Evolutionary conservation across 2,888 invertebrate genomes (phyloP).

Genomic region (Drosophila mercatorum): DNA sequence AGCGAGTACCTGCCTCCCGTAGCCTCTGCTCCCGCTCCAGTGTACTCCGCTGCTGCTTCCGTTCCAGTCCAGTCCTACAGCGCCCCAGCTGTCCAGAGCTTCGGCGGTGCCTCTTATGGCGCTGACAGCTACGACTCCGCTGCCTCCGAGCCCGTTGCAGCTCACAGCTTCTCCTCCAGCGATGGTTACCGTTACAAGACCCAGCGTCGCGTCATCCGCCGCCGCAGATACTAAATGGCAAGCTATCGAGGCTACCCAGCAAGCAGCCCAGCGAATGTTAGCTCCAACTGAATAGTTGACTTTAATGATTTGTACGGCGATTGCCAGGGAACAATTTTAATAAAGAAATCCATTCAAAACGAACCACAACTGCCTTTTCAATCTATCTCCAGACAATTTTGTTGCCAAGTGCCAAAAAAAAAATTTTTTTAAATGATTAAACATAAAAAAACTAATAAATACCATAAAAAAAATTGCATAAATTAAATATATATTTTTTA

Average conservation of each 20-base stretch:
- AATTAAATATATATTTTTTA: neutral
- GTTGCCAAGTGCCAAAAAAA: neutral
- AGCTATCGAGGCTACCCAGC: constrained; percentile 47
- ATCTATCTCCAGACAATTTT: neutral
- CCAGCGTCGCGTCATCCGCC: constrained; percentile 75
- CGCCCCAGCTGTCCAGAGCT: constrained; percentile 36
- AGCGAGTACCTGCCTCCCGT: constrained; percentile 71
- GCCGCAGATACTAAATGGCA: constrained; percentile 69
- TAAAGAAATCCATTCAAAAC: constrained; percentile 41
- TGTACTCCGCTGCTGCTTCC: constrained; percentile 41
- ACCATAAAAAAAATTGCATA: neutral
- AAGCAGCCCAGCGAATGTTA: constrained; percentile 22
- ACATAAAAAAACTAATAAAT: neutral
- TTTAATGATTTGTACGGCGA: constrained; percentile 35
- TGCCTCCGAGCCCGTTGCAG: constrained; percentile 61
- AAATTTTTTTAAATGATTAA: too few relatives aligned
- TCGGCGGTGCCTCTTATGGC: constrained; percentile 23
- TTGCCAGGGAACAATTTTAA: constrained; percentile 59
- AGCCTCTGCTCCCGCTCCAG: constrained; percentile 59
- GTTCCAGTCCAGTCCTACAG: constrained; percentile 41
- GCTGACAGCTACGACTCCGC: constrained; percentile 46
- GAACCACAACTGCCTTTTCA: neutral
- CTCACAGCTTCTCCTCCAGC: constrained; percentile 76
- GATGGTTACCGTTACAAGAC: constrained; percentile 84
- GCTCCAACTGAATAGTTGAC: constrained; percentile 32